Evolutionary conservation across 2,888 invertebrate genomes (phyloP), one percentile per base, ranked within the genome.

Genomic region (Conchocele bisecta): DNA sequence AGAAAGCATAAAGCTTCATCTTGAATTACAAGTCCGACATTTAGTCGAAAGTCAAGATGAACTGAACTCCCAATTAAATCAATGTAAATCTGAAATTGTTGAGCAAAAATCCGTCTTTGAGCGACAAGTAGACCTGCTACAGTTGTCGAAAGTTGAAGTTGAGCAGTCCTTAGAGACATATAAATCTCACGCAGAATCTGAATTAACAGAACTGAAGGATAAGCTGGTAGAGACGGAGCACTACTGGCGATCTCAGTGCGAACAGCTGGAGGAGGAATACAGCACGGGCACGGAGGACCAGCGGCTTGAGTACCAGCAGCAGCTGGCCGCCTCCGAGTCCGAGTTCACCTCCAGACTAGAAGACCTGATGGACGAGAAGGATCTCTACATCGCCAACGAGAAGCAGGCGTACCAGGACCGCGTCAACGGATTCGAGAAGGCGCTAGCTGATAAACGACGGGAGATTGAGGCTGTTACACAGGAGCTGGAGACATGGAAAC

Each of bases 241-340:
- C 42, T 84, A 83, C 70, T 83, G 83, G 83, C 67, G 72, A 28
- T 66, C 79, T 13, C 85, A 85, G 68, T 69, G 80, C 39, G 70
- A 70, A 37, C 72, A 80, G 26, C 53, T 83, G n/a, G 77, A 79
- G 54, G 77, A 76, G 3, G 83, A 85, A 44, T 82, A 81, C 56
- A 64, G 67, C 17, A 66, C 60, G 29, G 83, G 77, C 15, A 71
- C 69, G 29, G 28, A 66, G 13, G 81, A 83, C 42, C 69, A 76
- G 41, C 74, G 73, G 58, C 58, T 66, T 6, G 66, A 69, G 20
- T 70, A 73, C 29, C 54, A 71, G 20, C 53, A 39, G 11, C 73
- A 83, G 44, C 26, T 82, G 7, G 50, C 64, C 11, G 74, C 79
- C 7, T 63, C 79, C 41, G 67, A 73, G 20, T 41, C 48, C 5